phyloP scores from a whole-genome alignment of 2,888 invertebrate species.

The Belgica antarctica region DNA sequence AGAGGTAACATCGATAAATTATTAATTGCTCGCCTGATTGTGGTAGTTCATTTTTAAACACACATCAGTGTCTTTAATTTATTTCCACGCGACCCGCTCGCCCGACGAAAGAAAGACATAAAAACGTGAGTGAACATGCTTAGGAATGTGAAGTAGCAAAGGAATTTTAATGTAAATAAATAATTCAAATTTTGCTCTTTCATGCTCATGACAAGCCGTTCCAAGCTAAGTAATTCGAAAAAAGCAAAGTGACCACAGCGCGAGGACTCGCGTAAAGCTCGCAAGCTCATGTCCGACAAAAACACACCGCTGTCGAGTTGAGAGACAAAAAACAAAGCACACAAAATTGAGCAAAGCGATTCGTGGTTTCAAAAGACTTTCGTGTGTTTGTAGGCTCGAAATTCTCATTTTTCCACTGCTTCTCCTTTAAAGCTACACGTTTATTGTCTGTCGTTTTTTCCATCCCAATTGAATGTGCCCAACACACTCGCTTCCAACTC shows the following conservation, averaged over 20 bases:
- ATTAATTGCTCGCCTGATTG: neutral
- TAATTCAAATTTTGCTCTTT: conserved; percentile 15
- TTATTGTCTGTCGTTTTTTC: conserved; percentile 37
- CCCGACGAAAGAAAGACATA: conserved; percentile 1
- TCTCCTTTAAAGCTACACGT: conserved; percentile 28
- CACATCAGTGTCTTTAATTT: neutral
- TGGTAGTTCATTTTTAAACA: neutral
- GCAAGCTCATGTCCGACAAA: conserved; percentile 7
- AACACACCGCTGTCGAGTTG: neutral
- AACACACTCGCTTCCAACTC: conserved; percentile 24
- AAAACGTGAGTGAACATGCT: conserved; percentile 19
- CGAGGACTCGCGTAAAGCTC: neutral
- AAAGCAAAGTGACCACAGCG: neutral
- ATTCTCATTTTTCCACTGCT: conserved; percentile 29
- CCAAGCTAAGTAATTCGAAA: neutral
- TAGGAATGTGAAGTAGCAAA: conserved; percentile 34
- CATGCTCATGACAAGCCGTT: neutral
- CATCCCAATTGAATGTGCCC: conserved; percentile 15
- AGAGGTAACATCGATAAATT: neutral
- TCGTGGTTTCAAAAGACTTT: conserved; percentile 1
- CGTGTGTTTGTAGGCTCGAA: conserved; percentile 19
- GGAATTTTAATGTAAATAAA: conserved; percentile 19
- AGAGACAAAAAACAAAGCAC: neutral
- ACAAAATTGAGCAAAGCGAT: neutral
- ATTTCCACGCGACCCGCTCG: neutral